Base-by-base conservation (phyloP, 1,140 invertebrate genomes). In the Prorops nasuta region DNA sequence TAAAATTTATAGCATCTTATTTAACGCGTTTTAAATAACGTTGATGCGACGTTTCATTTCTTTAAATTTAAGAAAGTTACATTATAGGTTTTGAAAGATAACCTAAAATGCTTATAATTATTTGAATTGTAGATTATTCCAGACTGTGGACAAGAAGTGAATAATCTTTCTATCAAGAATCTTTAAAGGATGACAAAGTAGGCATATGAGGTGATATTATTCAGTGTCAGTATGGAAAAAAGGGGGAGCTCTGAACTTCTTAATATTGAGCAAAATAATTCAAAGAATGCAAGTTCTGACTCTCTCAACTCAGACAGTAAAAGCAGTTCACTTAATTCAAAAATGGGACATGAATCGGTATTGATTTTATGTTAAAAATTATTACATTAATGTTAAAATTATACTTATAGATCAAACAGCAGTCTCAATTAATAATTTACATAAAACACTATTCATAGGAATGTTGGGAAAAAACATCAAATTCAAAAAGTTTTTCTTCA, bases 311-410 rank as follows among this genome's bases (percentile, higher is more conserved):
- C 88, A 1, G 87, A 90, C 63, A 89, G 86, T 28, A 91, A 91
- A 79, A 90, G 88, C 55, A 89, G 87, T 74, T 90, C 88, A 41
- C 79, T 90, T 49, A 90, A 89, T 76, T 90, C 88, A 19, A 91
- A 90, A 80, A 82, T 84, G 71, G 86, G 81, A 67, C 84, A 84
- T 66, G 88, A 90, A 79, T 86, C 84, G 69, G 86, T 88, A 82
- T 83, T n/a, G 45, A 49, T 39, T 37, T 28, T 41, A 16, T 32
- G 0, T 28, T 53, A 54, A 58, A 50, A 44, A 65, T 49, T 66
- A 66, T 56, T 72, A 61, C 12, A 66, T 60, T 32, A 69, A 64
- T 58, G 66, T 61, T 28, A 69, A 66, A 44, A 71, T 28, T 6
- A 28, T 28, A 28, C 24, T 16, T 19, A 12, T 72, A 65, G 7